Conservation (phyloP, 2,113 vertebrate species). For the Perca fluviatilis region DNA sequence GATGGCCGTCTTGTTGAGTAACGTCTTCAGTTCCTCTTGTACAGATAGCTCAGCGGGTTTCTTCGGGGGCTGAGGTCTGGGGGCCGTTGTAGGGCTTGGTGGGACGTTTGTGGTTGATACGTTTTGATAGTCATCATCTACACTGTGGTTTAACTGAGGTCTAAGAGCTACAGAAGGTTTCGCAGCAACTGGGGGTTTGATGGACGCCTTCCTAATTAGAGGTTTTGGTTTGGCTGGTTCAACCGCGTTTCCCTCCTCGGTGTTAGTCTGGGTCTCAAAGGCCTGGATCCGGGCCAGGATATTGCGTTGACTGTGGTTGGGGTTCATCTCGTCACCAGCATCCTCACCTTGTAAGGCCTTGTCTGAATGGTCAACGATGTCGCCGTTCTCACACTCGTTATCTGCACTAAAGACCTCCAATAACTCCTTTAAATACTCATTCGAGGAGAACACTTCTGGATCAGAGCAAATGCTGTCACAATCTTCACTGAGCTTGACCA, state of each 20-base stretch:
- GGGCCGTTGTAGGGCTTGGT: constrained; percentile 77
- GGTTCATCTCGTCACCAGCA: constrained; percentile 85
- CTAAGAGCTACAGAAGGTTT: constrained; percentile 88
- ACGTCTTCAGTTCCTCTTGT: constrained; percentile 57
- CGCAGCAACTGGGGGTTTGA: constrained; percentile 82
- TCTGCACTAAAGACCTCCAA: constrained; percentile 79
- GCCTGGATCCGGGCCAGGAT: constrained; percentile 91
- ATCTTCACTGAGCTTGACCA: constrained; percentile 67
- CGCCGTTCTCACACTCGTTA: constrained; percentile 49
- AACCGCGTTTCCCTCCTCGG: constrained; percentile 64
- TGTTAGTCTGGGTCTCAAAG: constrained; percentile 88
- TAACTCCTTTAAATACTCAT: constrained; percentile 76
- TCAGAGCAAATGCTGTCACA: constrained; percentile 45
- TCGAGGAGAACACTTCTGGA: constrained; percentile 42
- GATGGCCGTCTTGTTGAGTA: constrained; percentile 55
- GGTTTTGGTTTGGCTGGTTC: constrained; percentile 83
- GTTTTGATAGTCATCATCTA: constrained; percentile 39
- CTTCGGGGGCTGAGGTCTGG: constrained; percentile 84
- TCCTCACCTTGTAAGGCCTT: constrained; percentile 47
- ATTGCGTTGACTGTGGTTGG: constrained; percentile 85
- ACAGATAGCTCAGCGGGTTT: constrained; percentile 70
- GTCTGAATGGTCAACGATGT: constrained; percentile 22
- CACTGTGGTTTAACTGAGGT: constrained; percentile 61
- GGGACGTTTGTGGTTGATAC: constrained; percentile 39
- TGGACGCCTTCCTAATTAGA: constrained; percentile 80